Evolutionary conservation across 2,888 invertebrate species (phyloP).

Genomic region (Odontomyia ornata): DNA sequence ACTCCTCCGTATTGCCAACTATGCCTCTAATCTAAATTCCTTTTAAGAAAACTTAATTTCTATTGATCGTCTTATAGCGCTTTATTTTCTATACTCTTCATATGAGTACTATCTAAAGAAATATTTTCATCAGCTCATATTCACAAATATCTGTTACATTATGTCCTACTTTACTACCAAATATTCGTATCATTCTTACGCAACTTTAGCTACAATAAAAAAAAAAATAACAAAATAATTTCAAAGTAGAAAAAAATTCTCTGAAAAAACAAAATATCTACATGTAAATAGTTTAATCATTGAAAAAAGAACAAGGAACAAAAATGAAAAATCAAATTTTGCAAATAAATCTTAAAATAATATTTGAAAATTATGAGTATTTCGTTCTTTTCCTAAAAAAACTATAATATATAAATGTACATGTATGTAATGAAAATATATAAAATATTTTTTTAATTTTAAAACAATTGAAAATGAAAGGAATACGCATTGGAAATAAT

Average conservation of each 20-base stretch:
- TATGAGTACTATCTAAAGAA: too few species aligned
- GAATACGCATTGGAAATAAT: neutral
- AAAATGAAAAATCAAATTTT: conserved; percentile 15
- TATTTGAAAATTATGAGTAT: conserved; percentile 14
- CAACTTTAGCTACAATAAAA: neutral
- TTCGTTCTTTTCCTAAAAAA: conserved; percentile 20
- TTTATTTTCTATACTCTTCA: too few species aligned
- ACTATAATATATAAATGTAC: neutral
- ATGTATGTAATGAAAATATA: conserved; percentile 22
- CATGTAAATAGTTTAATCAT: conserved; percentile 2
- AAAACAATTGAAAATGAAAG: neutral
- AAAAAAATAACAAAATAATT: neutral
- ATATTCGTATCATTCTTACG: too few species aligned
- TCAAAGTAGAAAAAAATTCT: neutral
- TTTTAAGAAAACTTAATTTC: too few species aligned
- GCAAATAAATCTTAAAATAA: neutral
- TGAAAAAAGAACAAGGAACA: neutral
- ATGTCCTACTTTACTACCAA: too few species aligned
- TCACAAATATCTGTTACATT: too few species aligned
- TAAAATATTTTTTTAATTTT: conserved; percentile 37
- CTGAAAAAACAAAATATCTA: too few species aligned
- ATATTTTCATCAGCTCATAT: too few species aligned
- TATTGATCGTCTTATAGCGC: too few species aligned
- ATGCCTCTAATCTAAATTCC: too few species aligned
- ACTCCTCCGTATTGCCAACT: too few species aligned